Evolutionary conservation across 2,797 vertebrate genomes (phyloP).

Genomic region (Rhinatrema bivittatum): DNA sequence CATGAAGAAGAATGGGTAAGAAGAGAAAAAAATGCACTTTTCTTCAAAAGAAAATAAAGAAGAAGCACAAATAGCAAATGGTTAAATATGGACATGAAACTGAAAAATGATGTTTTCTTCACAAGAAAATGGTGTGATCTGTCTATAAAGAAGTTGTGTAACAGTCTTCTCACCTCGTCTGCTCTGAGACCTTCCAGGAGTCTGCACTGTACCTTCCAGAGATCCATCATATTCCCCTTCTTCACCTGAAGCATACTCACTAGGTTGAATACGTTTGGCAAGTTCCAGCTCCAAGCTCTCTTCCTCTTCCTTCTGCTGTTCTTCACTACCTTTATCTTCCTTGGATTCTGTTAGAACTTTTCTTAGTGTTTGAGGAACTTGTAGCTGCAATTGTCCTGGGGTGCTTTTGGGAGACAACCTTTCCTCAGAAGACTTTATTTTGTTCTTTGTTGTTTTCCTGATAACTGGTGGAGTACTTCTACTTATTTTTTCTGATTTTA

Average conservation of each 20-base stretch:
- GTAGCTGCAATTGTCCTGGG: slow-evolving; percentile 29
- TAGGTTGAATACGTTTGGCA: slow-evolving; percentile 48
- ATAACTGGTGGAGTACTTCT: slow-evolving; percentile 25
- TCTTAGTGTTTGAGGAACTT: slow-evolving; percentile 17
- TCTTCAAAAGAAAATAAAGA: no score
- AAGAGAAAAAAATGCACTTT: no score
- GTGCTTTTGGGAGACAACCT: slow-evolving; percentile 23
- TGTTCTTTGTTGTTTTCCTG: slow-evolving; percentile 52
- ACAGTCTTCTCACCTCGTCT: slow-evolving; percentile 78
- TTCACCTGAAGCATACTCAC: slow-evolving; percentile 51
- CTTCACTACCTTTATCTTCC: slow-evolving; percentile 56
- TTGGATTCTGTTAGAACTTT: slow-evolving; percentile 44
- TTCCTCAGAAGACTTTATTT: slow-evolving; percentile 45
- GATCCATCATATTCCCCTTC: slow-evolving; percentile 50
- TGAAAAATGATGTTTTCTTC: slow-evolving; percentile 31
- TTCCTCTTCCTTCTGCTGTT: slow-evolving; percentile 42
- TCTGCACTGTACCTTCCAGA: slow-evolving; percentile 59
- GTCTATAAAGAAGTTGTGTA: slow-evolving; percentile 42
- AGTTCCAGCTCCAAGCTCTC: slow-evolving; percentile 64
- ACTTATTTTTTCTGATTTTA: slow-evolving; percentile 9
- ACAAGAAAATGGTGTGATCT: slow-evolving; percentile 35
- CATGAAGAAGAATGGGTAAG: no score
- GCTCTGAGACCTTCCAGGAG: slow-evolving; percentile 63
- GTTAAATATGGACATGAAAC: no score
- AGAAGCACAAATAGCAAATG: no score